Conservation (phyloP, 2,113 vertebrate genomes). For the Rhegmatorhina hoffmannsi region DNA sequence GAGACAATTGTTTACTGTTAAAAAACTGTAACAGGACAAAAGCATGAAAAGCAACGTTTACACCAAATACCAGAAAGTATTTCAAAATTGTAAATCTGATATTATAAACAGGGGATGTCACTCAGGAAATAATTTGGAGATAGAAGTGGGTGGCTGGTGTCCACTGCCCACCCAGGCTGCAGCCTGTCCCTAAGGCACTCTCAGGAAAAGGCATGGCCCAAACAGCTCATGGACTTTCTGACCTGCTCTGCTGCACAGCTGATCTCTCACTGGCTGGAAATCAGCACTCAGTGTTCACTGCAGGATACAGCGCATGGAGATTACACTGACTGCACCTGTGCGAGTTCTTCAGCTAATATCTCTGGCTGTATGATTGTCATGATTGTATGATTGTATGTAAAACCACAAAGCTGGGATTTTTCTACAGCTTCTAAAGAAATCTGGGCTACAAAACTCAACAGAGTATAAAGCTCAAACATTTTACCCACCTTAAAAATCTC, state of each 20-base stretch:
- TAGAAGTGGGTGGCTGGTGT: not conserved
- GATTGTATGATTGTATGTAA: not conserved
- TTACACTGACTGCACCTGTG: not conserved
- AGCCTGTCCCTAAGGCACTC: not conserved
- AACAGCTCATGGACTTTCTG: not conserved
- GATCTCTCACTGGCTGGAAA: not conserved
- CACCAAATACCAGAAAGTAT: not conserved
- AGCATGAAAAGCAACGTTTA: not conserved
- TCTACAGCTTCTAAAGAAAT: not conserved
- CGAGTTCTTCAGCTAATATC: not conserved
- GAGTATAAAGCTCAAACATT: not conserved
- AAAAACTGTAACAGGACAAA: not conserved
- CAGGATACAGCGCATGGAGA: not conserved
- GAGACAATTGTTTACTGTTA: not conserved
- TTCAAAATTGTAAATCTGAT: not conserved
- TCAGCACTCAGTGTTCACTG: rapidly evolving
- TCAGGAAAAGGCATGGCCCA: not conserved
- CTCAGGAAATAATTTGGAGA: not conserved
- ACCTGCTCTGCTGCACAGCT: not conserved
- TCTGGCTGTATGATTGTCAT: not conserved
- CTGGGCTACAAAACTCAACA: not conserved
- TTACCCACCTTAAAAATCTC: not conserved
- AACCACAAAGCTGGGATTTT: not conserved
- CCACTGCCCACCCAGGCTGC: not conserved
- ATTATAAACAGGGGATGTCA: not conserved